phyloP scores from a whole-genome alignment of 2,797 vertebrate genomes.

The Gymnothorax javanicus region DNA sequence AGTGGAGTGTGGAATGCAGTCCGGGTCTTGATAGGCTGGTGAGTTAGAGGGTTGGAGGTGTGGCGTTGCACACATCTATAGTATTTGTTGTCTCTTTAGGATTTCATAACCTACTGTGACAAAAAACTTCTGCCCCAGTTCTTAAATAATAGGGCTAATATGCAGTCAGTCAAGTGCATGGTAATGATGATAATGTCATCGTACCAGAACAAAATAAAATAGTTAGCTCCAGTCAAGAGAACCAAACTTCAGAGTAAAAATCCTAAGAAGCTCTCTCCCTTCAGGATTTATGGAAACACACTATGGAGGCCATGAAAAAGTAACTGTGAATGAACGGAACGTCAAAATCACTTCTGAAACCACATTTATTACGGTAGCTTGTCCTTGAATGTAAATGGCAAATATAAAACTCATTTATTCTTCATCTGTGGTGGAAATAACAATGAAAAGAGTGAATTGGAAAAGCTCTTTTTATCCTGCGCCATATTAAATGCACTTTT shows the following conservation, averaged over 20 bases:
- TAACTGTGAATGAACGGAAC: background rate
- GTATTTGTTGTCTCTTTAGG: background rate
- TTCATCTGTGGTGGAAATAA: conserved; percentile 5
- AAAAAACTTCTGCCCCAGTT: background rate
- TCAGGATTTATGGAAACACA: background rate
- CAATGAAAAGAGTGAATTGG: conserved; percentile 17
- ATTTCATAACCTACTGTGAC: background rate
- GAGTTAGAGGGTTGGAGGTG: background rate
- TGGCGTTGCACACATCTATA: background rate
- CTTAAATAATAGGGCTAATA: background rate
- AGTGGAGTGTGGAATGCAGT: too few species aligned
- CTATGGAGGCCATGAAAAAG: background rate
- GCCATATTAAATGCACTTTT: background rate
- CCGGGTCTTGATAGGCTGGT: too few species aligned
- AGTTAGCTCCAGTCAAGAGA: too few species aligned
- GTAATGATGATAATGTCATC: background rate
- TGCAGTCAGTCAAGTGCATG: background rate
- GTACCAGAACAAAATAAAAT: too few species aligned
- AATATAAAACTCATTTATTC: conserved; percentile 29
- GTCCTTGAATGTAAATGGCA: conserved; percentile 14
- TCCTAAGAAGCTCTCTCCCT: background rate
- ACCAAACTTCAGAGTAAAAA: too few species aligned
- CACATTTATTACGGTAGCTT: background rate
- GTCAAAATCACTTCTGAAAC: background rate
- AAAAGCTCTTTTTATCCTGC: conserved; percentile 14